A percentile compares a stretch with the other conserved stretches of the same genome.
Evolutionary conservation across 23 tunicate species (phyloP).

Genomic region (Botrylloides violaceus): DNA sequence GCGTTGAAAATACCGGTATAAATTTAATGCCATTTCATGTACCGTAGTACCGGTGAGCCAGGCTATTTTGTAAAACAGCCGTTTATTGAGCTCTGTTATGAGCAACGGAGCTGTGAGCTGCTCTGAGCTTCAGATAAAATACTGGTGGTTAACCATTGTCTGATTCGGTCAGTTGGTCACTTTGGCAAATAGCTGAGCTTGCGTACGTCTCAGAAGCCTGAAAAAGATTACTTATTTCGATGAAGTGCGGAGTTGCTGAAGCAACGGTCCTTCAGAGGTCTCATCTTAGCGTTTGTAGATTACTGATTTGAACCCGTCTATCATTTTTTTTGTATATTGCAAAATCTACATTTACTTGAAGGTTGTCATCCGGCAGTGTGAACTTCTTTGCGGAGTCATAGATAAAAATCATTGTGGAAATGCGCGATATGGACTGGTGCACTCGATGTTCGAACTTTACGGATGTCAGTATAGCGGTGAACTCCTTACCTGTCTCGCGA

Average conservation of each 20-base stretch:
- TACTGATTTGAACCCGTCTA: not conserved
- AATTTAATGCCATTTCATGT: no score
- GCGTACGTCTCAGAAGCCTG: no score
- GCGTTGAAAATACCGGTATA: no score
- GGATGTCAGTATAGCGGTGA: constrained; percentile 75
- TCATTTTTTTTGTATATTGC: not conserved
- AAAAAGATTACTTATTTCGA: no score
- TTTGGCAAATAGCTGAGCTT: no score
- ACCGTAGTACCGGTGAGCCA: no score
- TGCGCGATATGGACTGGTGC: constrained; percentile 73
- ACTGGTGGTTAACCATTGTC: no score
- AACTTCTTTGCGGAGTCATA: constrained; percentile 72
- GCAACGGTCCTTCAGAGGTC: not conserved
- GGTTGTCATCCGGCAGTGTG: constrained; percentile 62
- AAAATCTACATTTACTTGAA: constrained; percentile 1
- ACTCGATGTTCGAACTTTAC: constrained; percentile 69
- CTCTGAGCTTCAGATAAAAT: no score
- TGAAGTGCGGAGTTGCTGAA: not conserved
- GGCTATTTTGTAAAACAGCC: no score
- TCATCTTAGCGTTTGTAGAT: not conserved
- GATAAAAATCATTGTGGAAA: constrained; percentile 96
- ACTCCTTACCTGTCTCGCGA: constrained; percentile 66
- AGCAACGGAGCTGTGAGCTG: no score
- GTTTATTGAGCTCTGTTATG: no score
- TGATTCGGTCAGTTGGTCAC: no score